Base-by-base conservation (phyloP, 1,140 invertebrate species). In the Melanaphis sacchari region DNA sequence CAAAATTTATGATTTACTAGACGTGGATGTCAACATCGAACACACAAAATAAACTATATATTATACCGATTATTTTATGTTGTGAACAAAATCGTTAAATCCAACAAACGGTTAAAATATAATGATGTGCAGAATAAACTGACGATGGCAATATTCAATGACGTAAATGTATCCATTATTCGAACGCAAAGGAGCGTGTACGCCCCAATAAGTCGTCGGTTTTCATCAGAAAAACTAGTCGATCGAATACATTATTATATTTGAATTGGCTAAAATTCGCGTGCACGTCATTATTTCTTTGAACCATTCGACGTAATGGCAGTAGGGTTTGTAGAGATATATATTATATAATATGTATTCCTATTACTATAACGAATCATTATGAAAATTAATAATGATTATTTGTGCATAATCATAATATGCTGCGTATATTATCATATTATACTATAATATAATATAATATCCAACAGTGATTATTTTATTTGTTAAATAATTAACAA, bases 81-180 rank as follows among this genome's bases (percentile, higher is more conserved):
- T n/a, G 24, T 76, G 15, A 76, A 76, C 31, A 36, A 76, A 76
- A 76, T 76, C n/a, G 59, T 76, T n/a, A 76, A 76, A 22, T 5
- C 59, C 59, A 15, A 18, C 59, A 18, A n/a, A 76, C 11, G 31
- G 59, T n/a, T 76, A n/a, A 76, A 76, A n/a, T n/a, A 76, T 76
- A 76, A 76, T 76, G 59, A 76, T 15, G 59, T 76, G 31, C 59
- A 76, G 59, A n/a, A 76, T 76, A 76, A 76, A 76, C 59, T 15
- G 59, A 76, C 31, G 59, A n/a, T 76, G 31, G 59, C 31, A 76
- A 76, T 76, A 76, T 76, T 76, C 59, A 15, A 76, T 15, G 59
- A 76, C 59, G n/a, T 76, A 76, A 76, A 76, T 76, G n/a, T 76
- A 76, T 76, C 59, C 31, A n/a, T 76, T 76, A 76, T 76, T 76